These are phyloP conservation scores for Drosophila falleni DNA, from an alignment of 2,888 invertebrate genomes.

Conservation along the genomic window DNA sequence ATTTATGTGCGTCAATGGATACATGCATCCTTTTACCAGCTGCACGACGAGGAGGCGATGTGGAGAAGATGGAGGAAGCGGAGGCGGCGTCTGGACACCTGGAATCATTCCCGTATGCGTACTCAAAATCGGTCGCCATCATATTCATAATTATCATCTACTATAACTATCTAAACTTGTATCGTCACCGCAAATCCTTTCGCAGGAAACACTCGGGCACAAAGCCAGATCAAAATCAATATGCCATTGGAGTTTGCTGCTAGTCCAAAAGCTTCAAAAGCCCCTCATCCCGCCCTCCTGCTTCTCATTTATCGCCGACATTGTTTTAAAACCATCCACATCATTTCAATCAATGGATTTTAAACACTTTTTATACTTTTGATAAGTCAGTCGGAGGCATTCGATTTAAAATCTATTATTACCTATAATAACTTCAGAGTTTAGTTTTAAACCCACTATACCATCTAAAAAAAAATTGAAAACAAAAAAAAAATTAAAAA, in stretches of 20 bases:
- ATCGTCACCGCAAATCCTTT: conserved; percentile 85
- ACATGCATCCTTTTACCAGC: conserved; percentile 26
- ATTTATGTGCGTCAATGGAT: conserved; percentile 4
- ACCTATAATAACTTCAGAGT: conserved; percentile 62
- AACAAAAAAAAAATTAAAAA: conserved; percentile 6
- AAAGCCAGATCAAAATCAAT: conserved; percentile 20
- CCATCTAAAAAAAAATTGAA: conserved; percentile 32
- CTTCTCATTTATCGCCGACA: conserved; percentile 26
- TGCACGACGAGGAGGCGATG: conserved; percentile 19
- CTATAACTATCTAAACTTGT: conserved; percentile 84
- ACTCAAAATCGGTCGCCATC: conserved; percentile 41
- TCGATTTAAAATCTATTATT: conserved; percentile 78
- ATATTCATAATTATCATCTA: conserved; percentile 80
- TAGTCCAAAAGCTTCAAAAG: conserved; percentile 38
- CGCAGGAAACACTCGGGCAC: conserved; percentile 83
- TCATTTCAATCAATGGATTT: conserved; percentile 71
- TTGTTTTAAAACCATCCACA: conserved; percentile 45
- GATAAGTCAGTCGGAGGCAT: conserved; percentile 80
- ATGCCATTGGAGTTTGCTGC: conserved; percentile 53
- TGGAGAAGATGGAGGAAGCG: neutral
- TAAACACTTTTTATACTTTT: conserved; percentile 82
- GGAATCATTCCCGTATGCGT: conserved; percentile 48
- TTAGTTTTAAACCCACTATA: conserved; percentile 72
- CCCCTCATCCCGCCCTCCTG: neutral
- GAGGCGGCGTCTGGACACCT: conserved; percentile 18